Evolutionary conservation across 2,797 vertebrate genomes (phyloP), one percentile per base, ranked within the genome.

Genomic region (Characodon lateralis): DNA sequence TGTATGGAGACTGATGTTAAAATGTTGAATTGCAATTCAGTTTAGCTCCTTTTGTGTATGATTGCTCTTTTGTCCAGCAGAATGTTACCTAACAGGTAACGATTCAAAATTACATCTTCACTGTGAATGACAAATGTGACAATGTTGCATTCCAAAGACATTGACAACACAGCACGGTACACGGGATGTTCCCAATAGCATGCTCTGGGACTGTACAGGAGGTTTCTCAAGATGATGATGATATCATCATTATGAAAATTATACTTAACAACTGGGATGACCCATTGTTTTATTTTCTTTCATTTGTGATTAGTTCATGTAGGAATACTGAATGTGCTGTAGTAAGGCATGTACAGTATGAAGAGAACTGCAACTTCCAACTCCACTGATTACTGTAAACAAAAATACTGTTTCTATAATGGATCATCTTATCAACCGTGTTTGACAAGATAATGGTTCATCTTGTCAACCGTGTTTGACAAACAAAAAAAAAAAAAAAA

Each of bases 111-210:
- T 83, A 89, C 84, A 87, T 91, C 82, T 87, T 86, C 87, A 93
- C 88, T 78, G 89, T 91, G 87, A 93, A 88, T 93, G 88, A 92
- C 90, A 86, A 92, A 88, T 76, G 86, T 93, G 90, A 95, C 91
- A 89, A 94, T 90, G 92, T 93, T 92, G 93, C 94, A 95, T 95
- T 95, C 94, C 91, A 91, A 92, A 93, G 89, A 93, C 90, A 81
- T 92, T 88, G 93, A 95, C 93, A 86, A 95, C 93, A 95, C 92
- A 93, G 92, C 92, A 95, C 93, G 90, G 89, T 88, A 94, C 93
- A 94, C 81, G 88, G 93, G 92, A 93, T 92, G 91, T 89, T 94
- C 91, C 91, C 92, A 94, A 91, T 88, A 89, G 91, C 93, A 95
- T 95, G 94, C 94, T 94, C 81, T 90, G 91, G 93, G 92, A 92